These are phyloP conservation scores for Ectobius pallidus DNA, from an alignment of 2,888 invertebrate species.

Conservation along the genomic window DNA sequence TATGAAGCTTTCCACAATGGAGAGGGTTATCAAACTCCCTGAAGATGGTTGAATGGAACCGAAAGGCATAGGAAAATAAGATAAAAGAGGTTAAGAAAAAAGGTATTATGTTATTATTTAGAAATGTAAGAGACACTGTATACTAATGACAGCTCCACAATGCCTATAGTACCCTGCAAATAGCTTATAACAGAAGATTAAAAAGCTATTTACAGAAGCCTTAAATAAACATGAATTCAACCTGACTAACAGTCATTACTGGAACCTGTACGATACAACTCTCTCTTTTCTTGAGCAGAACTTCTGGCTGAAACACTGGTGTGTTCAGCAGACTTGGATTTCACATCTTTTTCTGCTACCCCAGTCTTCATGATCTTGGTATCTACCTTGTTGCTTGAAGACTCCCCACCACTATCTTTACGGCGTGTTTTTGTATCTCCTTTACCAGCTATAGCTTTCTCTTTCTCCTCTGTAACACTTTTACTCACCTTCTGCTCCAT, in stretches of 20 bases:
- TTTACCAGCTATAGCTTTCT: neutral
- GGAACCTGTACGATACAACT: slow-evolving; percentile 3
- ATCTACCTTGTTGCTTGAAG: neutral
- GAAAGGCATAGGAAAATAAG: too few species aligned
- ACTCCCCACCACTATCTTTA: neutral
- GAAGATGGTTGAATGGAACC: too few species aligned
- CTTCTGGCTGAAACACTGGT: neutral
- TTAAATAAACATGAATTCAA: too few species aligned
- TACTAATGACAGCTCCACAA: too few species aligned
- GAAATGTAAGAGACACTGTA: too few species aligned
- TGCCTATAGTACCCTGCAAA: too few species aligned
- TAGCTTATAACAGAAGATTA: too few species aligned
- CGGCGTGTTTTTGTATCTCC: neutral
- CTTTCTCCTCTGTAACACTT: neutral
- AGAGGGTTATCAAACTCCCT: too few species aligned
- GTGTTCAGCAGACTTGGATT: slow-evolving; percentile 1
- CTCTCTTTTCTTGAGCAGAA: slow-evolving; percentile 29
- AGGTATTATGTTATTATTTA: too few species aligned
- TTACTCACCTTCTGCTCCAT: neutral
- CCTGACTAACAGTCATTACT: slow-evolving; percentile 7
- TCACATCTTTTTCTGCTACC: slow-evolving; percentile 7
- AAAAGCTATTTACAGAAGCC: too few species aligned
- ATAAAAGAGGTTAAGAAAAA: too few species aligned
- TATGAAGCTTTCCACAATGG: too few species aligned
- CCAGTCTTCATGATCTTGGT: slow-evolving; percentile 1